Evolutionary conservation across 2,888 invertebrate species (phyloP).

Genomic region (Athetis lepigone): DNA sequence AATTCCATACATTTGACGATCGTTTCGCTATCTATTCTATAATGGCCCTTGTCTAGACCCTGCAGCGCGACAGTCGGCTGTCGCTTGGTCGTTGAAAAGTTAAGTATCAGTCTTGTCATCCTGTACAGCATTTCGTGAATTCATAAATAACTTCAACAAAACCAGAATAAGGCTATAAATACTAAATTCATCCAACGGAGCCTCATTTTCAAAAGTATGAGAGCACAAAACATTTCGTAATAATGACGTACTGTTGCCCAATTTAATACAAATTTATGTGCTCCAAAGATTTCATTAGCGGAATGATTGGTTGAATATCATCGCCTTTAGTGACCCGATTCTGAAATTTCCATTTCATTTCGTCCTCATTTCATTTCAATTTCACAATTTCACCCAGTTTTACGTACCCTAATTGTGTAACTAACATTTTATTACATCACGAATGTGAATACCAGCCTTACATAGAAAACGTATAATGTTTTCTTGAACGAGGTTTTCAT

Average conservation of each 20-base stretch:
- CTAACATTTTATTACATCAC: slow-evolving; percentile 43
- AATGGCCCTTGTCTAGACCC: no score
- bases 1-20: no score
- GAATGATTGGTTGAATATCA: slow-evolving; percentile 43
- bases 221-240: background rate
- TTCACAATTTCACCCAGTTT: slow-evolving; percentile 48
- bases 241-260: slow-evolving; percentile 12
- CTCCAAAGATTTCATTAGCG: slow-evolving; percentile 45
- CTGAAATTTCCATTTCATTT: slow-evolving; percentile 54
- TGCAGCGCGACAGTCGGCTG: no score
- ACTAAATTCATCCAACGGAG: background rate
- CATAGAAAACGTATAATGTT: slow-evolving; percentile 35
- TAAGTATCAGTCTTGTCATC: no score
- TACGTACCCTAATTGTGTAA: slow-evolving; percentile 49
- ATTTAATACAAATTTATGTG: slow-evolving; percentile 26
- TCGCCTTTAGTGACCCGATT: slow-evolving; percentile 47
- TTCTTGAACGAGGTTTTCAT: slow-evolving; percentile 34
- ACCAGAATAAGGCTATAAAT: background rate
- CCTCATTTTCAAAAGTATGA: background rate
- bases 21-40: no score
- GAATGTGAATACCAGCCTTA: slow-evolving; percentile 40
- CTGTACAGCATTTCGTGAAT: no score
- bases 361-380: slow-evolving; percentile 35
- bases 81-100: no score
- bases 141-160: background rate